Conservation (phyloP, 2,888 invertebrate species). For the Caenorhabditis zanzibari region DNA sequence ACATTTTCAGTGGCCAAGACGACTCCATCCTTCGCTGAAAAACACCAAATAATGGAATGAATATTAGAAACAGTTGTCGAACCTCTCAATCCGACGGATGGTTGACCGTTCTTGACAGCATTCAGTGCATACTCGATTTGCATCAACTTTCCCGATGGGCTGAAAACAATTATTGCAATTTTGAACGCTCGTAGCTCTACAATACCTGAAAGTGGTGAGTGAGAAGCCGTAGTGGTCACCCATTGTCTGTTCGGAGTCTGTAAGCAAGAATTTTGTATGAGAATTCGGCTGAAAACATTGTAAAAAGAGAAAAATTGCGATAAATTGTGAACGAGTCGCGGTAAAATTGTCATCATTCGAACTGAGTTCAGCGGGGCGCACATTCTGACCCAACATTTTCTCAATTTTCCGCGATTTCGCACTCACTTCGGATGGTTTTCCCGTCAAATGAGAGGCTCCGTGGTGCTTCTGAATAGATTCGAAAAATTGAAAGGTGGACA, state of each 20-base stretch:
- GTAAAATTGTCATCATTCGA: constrained; percentile 64
- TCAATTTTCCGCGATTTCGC: not conserved
- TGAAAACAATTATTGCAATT: constrained; percentile 84
- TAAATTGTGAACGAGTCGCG: constrained; percentile 24
- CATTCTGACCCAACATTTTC: constrained; percentile 21
- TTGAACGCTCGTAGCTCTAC: not conserved
- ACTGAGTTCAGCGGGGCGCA: constrained; percentile 57
- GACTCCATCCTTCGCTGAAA: constrained; percentile 94
- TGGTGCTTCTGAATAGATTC: not conserved
- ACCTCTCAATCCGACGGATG: constrained; percentile 93
- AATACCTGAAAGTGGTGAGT: constrained; percentile 81
- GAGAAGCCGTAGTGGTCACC: constrained; percentile 83
- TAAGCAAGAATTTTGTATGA: constrained; percentile 1
- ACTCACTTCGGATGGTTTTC: not conserved
- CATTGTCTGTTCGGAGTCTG: constrained; percentile 67
- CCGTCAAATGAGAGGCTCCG: constrained; percentile 20
- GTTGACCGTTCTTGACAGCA: constrained; percentile 98
- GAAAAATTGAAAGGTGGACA: constrained; percentile 32
- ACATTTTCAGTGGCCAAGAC: constrained; percentile 99
- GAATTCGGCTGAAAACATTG: constrained; percentile 6
- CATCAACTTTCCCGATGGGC: constrained; percentile 98
- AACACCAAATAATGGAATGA: too few species aligned
- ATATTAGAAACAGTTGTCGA: not conserved
- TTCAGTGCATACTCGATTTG: constrained; percentile 99
- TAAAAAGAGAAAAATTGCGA: not conserved